Evolutionary conservation across 2,888 invertebrate genomes (phyloP).

Genomic region (Allacma fusca): DNA sequence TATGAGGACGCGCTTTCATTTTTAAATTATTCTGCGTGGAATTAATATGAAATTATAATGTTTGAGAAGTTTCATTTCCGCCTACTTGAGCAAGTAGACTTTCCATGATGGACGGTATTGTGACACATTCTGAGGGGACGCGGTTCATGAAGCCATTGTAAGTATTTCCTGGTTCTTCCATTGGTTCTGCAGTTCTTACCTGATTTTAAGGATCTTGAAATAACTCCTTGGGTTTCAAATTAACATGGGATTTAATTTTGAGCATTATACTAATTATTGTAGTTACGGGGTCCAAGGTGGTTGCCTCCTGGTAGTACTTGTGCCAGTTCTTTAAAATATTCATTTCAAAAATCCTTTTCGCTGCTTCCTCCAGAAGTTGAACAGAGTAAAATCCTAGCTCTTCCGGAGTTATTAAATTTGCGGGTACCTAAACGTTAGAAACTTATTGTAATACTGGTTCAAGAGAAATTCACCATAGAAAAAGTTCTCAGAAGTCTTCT

Average conservation of each 20-base stretch:
- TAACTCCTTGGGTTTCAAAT: too few species aligned
- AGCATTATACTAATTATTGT: too few species aligned
- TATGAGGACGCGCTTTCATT: too few species aligned
- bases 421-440: constrained; percentile 20
- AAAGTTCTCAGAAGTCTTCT: too few species aligned
- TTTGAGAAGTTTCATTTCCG: too few species aligned
- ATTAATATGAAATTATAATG: too few species aligned
- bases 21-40: too few species aligned
- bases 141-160: constrained; percentile 52
- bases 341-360: constrained; percentile 56
- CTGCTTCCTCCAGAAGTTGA: constrained; percentile 52
- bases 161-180: constrained; percentile 22
- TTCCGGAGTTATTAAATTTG: constrained; percentile 41
- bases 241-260: too few species aligned
- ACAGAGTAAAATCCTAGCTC: constrained; percentile 46
- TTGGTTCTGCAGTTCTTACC: background rate
- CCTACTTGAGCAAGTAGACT: constrained; percentile 55
- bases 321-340: constrained; percentile 52
- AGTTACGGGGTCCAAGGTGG: constrained; percentile 26
- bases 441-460: too few species aligned
- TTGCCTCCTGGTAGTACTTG: constrained; percentile 40
- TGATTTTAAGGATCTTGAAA: constrained; percentile 2
- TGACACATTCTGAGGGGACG: constrained; percentile 56
- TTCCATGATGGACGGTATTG: constrained; percentile 55
- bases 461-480: too few species aligned